Evolutionary conservation across 2,113 vertebrate genomes (phyloP).

Genomic region (zebrafish (Danio rerio)): GRCz12tu NC_133180.1:46093501-46094000

Average conservation of each 20-base stretch:
- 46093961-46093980: neutral
- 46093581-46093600: neutral
- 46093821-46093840: conserved; percentile 20
- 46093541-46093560: too few relatives aligned
- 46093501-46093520: too few relatives aligned
- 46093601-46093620: neutral
- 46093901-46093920: conserved; percentile 14
- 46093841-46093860: conserved; percentile 5
- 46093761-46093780: neutral
- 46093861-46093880: neutral
- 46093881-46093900: conserved; percentile 13
- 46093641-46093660: neutral
- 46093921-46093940: neutral
- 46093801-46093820: neutral
- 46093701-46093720: neutral
- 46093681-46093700: neutral
- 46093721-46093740: neutral
- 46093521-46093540: too few relatives aligned
- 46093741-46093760: neutral
- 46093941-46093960: neutral
- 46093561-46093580: neutral
- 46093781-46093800: conserved; percentile 14
- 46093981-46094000: neutral
- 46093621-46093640: neutral
- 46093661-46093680: neutral